A percentile compares a stretch with the other conserved stretches of the same genome.
phyloP scores from a whole-genome alignment of 2,888 invertebrate genomes.

The Nesidiocoris tenuis region DNA sequence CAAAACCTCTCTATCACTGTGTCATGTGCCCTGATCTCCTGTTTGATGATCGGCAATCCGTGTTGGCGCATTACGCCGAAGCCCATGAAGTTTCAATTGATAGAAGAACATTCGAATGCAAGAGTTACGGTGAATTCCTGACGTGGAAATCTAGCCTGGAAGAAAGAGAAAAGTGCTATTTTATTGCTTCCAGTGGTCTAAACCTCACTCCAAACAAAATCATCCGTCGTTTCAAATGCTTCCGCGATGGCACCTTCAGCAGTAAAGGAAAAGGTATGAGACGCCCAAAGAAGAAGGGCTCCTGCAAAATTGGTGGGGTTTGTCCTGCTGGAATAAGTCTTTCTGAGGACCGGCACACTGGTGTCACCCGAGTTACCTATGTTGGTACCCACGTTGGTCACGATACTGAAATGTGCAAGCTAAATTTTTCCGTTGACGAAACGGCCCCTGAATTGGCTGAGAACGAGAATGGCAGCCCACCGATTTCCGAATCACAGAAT shows the following conservation, averaged over 20 bases:
- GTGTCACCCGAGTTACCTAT: too few species aligned
- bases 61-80: too few species aligned
- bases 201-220: not conserved
- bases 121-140: slow-evolving; percentile 2
- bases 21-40: too few species aligned
- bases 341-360: slow-evolving; percentile 2
- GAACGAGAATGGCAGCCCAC: too few species aligned
- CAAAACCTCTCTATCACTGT: too few species aligned
- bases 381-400: not conserved
- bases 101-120: too few species aligned
- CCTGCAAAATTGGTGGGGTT: not conserved
- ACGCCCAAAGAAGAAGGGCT: too few species aligned
- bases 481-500: not conserved
- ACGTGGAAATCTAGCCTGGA: slow-evolving; percentile 1
- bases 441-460: too few species aligned
- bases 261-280: not conserved
- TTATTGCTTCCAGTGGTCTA: slow-evolving; percentile 4
- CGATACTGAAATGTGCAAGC: too few species aligned
- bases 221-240: not conserved
- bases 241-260: not conserved
- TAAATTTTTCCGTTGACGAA: not conserved
- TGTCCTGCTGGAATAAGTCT: not conserved
- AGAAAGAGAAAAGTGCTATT: slow-evolving; percentile 1
- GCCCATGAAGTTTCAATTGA: too few species aligned
- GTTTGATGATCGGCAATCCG: too few species aligned